phyloP scores from a whole-genome alignment of 2,797 vertebrate species.

The Semotilus atromaculatus region DNA sequence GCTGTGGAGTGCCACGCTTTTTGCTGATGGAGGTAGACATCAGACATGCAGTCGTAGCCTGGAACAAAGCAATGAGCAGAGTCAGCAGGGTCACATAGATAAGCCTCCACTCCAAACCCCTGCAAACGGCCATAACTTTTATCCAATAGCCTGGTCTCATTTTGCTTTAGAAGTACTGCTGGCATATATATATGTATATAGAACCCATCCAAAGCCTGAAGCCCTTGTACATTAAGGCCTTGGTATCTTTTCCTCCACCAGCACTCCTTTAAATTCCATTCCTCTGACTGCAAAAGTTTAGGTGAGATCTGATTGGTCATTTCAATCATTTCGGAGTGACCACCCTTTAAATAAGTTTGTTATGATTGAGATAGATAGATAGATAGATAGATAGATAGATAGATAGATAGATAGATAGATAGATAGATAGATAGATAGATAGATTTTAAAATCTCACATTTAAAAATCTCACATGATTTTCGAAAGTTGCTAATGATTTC shows the following conservation, averaged over 20 bases:
- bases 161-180: conserved; percentile 48
- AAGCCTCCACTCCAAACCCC: conserved; percentile 69
- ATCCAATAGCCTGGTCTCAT: conserved; percentile 72
- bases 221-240: conserved; percentile 65
- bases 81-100: conserved; percentile 80
- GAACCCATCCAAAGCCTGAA: conserved; percentile 69
- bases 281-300: conserved; percentile 56
- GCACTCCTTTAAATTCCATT: conserved; percentile 71
- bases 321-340: conserved; percentile 4
- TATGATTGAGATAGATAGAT: not conserved
- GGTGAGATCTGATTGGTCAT: conserved; percentile 56
- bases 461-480: not conserved
- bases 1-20: conserved; percentile 61
- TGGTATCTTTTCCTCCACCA: conserved; percentile 61
- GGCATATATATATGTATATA: conserved; percentile 72
- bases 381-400: too few relatives aligned
- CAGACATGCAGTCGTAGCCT: conserved; percentile 70
- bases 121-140: conserved; percentile 57
- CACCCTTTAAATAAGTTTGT: conserved; percentile 22
- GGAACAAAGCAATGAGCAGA: conserved; percentile 85
- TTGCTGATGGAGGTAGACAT: conserved; percentile 79
- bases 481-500: not conserved
- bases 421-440: too few relatives aligned
- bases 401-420: too few relatives aligned
- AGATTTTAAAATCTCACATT: not conserved